Evolutionary conservation across 2,888 invertebrate genomes (phyloP).

Genomic region (Trissoscelio sp.): DNA sequence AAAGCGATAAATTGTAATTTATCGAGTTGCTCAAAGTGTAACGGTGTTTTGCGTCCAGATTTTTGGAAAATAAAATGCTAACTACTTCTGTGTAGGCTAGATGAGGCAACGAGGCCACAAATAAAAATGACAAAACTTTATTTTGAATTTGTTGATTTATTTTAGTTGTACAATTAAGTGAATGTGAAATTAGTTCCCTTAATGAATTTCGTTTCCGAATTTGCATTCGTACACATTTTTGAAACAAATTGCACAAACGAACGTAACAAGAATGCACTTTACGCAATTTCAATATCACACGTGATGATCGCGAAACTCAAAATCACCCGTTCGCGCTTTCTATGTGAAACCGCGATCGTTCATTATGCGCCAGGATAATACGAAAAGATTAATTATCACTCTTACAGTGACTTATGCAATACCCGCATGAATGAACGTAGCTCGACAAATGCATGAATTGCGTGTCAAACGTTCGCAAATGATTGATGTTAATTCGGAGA

Average conservation of each 20-base stretch:
- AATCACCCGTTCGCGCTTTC: slow-evolving; percentile 47
- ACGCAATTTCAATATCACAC: slow-evolving; percentile 52
- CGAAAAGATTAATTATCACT: slow-evolving; percentile 56
- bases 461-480: slow-evolving; percentile 30
- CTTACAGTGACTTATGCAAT: slow-evolving; percentile 44
- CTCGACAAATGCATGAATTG: slow-evolving; percentile 33
- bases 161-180: neutral
- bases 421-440: slow-evolving; percentile 45
- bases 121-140: neutral
- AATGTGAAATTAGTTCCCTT: neutral
- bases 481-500: slow-evolving; percentile 24
- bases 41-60: neutral
- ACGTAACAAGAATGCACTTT: neutral
- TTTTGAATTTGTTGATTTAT: neutral
- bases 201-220: slow-evolving; percentile 2
- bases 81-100: neutral
- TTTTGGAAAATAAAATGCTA: neutral
- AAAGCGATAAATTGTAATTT: neutral
- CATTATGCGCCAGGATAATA: slow-evolving; percentile 41
- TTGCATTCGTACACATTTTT: neutral
- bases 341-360: slow-evolving; percentile 36
- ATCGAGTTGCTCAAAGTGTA: neutral
- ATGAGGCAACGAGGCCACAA: neutral
- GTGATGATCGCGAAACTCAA: slow-evolving; percentile 59
- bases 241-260: slow-evolving; percentile 6